A percentile compares a stretch with the other conserved stretches of the same genome.
Evolutionary conservation across 1,140 invertebrate species (phyloP).

Genomic region (Drosophila erecta): DNA sequence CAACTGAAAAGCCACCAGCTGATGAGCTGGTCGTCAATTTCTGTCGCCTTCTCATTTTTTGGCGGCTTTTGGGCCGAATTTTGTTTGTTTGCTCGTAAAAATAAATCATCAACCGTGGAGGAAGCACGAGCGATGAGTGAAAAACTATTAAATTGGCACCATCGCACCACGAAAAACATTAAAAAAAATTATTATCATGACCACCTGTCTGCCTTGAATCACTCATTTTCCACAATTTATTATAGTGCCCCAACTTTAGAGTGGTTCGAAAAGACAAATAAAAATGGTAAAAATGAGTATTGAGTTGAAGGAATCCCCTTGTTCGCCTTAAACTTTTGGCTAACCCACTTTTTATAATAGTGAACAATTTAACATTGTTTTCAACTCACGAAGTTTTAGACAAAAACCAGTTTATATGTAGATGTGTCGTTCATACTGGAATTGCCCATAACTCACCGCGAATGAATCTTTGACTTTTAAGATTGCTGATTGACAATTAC

Average conservation of each 20-base stretch:
- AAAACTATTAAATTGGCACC: constrained; percentile 43
- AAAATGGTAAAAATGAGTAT: constrained; percentile 2
- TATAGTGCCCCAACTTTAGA: not conserved
- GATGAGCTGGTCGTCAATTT: constrained; percentile 24
- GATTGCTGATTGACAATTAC: constrained; percentile 35
- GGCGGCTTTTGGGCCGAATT: constrained; percentile 43
- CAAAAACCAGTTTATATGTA: constrained; percentile 28
- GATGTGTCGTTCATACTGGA: constrained; percentile 12
- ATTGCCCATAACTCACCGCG: constrained; percentile 18
- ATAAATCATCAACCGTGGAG: constrained; percentile 49
- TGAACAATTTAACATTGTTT: constrained; percentile 22
- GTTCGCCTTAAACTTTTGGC: constrained; percentile 16
- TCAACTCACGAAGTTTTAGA: constrained; percentile 14
- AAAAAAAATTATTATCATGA: constrained; percentile 20
- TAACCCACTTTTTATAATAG: constrained; percentile 38
- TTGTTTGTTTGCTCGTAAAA: constrained; percentile 56
- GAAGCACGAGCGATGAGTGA: constrained; percentile 10
- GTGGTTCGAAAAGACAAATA: constrained; percentile 7
- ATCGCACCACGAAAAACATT: constrained; percentile 9
- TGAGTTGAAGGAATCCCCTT: constrained; percentile 4
- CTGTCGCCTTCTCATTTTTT: constrained; percentile 17
- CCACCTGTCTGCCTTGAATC: constrained; percentile 45
- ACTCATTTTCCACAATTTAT: constrained; percentile 26
- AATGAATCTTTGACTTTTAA: constrained; percentile 45
- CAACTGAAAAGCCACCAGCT: constrained; percentile 22